phyloP scores from a whole-genome alignment of 2,888 invertebrate species.

The Tachina grossa region DNA sequence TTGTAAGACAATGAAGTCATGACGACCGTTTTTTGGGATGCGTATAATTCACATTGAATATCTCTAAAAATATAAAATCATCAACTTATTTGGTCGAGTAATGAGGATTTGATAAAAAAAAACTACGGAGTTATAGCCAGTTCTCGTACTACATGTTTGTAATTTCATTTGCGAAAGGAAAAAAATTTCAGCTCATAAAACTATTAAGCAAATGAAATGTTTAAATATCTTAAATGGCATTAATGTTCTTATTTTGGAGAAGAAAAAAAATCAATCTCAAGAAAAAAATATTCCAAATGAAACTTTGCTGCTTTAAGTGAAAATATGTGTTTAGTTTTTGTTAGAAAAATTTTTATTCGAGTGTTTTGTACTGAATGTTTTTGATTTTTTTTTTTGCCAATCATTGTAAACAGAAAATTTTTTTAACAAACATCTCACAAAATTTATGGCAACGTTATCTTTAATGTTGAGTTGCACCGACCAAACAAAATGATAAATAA shows the following conservation, averaged over 20 bases:
- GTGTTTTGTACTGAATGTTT: slow-evolving; percentile 14
- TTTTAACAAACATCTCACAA: slow-evolving; percentile 62
- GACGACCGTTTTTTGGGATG: no score
- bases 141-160: no score
- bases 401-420: slow-evolving; percentile 23
- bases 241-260: slow-evolving; percentile 27
- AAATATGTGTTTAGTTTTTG: slow-evolving; percentile 53
- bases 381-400: slow-evolving; percentile 29
- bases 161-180: background rate
- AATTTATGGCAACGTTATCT: slow-evolving; percentile 70
- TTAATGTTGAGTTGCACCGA: slow-evolving; percentile 51
- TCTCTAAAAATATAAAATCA: no score
- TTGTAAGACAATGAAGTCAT: no score
- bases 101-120: no score
- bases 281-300: background rate
- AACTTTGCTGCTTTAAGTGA: slow-evolving; percentile 53
- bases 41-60: no score
- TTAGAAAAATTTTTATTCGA: slow-evolving; percentile 8
- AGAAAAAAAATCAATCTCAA: background rate
- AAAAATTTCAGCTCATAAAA: no score
- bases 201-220: slow-evolving; percentile 51
- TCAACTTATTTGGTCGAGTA: no score
- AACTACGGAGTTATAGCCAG: no score
- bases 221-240: slow-evolving; percentile 59
- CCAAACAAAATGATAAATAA: slow-evolving; percentile 31